A percentile compares a stretch with the other conserved stretches of the same genome.
phyloP scores from a whole-genome alignment of 2,797 vertebrate species.

The Synaphobranchus kaupii region DNA sequence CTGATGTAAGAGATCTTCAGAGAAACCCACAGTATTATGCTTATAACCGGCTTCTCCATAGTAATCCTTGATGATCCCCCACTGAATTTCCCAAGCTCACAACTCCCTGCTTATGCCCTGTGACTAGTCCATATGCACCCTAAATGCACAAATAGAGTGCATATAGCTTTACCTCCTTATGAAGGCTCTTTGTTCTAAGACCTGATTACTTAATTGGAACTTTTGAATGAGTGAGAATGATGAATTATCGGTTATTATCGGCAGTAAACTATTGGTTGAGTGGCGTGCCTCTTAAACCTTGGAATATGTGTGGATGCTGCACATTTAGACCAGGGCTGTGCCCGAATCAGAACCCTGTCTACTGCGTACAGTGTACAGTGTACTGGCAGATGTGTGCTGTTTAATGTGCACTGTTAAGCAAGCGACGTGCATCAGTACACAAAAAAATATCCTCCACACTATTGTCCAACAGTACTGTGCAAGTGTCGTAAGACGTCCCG shows the following conservation, averaged over 20 bases:
- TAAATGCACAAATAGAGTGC: too few relatives aligned
- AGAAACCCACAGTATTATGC: background rate
- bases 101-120: background rate
- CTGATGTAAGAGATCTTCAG: constrained; percentile 24
- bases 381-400: too few relatives aligned
- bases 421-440: too few relatives aligned
- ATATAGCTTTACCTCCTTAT: background rate
- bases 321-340: background rate
- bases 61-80: constrained; percentile 16
- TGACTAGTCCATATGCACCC: background rate
- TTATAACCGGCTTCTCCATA: background rate
- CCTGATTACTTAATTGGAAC: background rate
- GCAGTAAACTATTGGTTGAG: background rate
- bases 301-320: background rate
- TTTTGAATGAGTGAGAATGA: background rate
- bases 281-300: background rate
- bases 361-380: too few relatives aligned
- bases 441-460: too few relatives aligned
- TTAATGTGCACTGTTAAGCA: too few relatives aligned
- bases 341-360: too few relatives aligned
- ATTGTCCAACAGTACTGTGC: too few relatives aligned
- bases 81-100: background rate
- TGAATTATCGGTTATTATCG: background rate
- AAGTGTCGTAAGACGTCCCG: too few relatives aligned
- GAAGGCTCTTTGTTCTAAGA: background rate